Base-by-base conservation (phyloP, 2,888 invertebrate species). In the Trissoscelio sp. region DNA sequence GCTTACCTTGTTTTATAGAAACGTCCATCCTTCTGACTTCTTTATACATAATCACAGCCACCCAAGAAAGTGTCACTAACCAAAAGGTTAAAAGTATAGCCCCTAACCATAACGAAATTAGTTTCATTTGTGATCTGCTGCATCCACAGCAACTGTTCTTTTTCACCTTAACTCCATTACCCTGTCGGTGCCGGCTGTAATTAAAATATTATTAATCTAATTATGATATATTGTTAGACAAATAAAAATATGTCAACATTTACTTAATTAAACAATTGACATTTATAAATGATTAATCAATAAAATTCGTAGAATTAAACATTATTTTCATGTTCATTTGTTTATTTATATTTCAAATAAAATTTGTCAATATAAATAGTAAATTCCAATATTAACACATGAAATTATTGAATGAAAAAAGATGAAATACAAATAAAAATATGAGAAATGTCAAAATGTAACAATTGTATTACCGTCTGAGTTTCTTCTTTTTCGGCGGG, bases 401-500 rank as follows among this genome's bases (percentile, higher is more conserved):
- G n/a, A n/a, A n/a, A n/a, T n/a, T n/a, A n/a, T n/a, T n/a, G n/a
- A n/a, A n/a, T n/a, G n/a, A n/a, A n/a, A n/a, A n/a, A n/a, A n/a
- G n/a, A n/a, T n/a, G n/a, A n/a, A n/a, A n/a, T n/a, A n/a, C n/a
- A n/a, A n/a, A n/a, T n/a, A n/a, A n/a, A n/a, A n/a, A n/a, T n/a
- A n/a, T n/a, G n/a, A n/a, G 37, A 7, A 44, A 28, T 57, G 22
- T 62, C 16, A 53, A 53, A 37, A 14, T 70, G n/a, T n/a, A n/a
- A 31, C 46, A 64, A 31, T 31, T 6, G 0, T 0, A 31, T 1
- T 87, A 93, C 94, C 94, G 93, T 77, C 93, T 92, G 24, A 94
- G 91, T 89, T 93, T 94, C 88, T 93, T 94, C 85, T 93, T 94
- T 46, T 93, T 93, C 79, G 93, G 93, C 18, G 90, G 86, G 74